A percentile compares a stretch with the other conserved stretches of the same genome.
Evolutionary conservation across 2,888 invertebrate species (phyloP).

Genomic region (Choreutis nemorana): DNA sequence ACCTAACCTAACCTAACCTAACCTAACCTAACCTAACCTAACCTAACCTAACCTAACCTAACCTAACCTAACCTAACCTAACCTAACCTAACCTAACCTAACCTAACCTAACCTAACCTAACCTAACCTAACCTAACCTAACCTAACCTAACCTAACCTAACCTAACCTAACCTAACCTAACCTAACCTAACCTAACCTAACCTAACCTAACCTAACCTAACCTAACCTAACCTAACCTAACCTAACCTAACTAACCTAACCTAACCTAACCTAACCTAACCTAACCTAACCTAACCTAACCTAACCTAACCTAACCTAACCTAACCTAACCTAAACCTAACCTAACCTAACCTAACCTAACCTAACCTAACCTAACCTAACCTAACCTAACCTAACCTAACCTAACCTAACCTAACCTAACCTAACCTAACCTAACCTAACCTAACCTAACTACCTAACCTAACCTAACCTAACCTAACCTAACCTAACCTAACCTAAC

Average conservation of each 20-base stretch:
- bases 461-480: conserved; percentile 4
- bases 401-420: conserved; percentile 1
- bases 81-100: conserved; percentile 2
- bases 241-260: conserved; percentile 1
- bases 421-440: conserved; percentile 11
- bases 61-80: conserved; percentile 2
- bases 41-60: conserved; percentile 4
- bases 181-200: no score
- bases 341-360: conserved; percentile 6
- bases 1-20: background rate
- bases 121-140: conserved; percentile 2
- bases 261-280: conserved; percentile 1
- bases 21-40: conserved; percentile 1
- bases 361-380: conserved; percentile 10
- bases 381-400: conserved; percentile 6
- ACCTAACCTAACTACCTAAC: conserved; percentile 5
- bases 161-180: conserved; percentile 1
- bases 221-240: conserved; percentile 2
- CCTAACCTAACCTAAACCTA: no score
- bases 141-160: conserved; percentile 2
- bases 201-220: conserved; percentile 2
- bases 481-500: no score
- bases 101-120: background rate
- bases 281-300: conserved; percentile 3
- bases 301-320: conserved; percentile 1